phyloP scores from a whole-genome alignment of 2,113 vertebrate genomes.

The Pelecanus crispus region DNA sequence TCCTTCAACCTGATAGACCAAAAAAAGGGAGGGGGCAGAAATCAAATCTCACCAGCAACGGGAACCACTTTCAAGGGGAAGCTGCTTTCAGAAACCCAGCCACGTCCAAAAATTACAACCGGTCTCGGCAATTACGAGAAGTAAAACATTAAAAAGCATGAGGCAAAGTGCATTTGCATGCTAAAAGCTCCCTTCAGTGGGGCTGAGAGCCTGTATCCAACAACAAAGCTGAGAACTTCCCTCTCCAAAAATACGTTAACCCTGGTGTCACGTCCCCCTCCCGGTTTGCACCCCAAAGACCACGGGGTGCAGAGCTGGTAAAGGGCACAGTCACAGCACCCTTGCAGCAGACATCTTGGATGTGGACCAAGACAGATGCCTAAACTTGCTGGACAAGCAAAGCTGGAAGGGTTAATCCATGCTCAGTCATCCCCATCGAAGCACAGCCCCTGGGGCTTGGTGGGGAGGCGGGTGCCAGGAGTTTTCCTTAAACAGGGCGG shows the following conservation, averaged over 20 bases:
- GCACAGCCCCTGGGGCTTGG: not conserved
- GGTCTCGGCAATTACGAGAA: constrained; percentile 74
- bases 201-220: constrained; percentile 38
- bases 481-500: not conserved
- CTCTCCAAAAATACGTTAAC: constrained; percentile 45
- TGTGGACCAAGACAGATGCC: accelerated
- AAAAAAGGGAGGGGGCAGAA: constrained; percentile 43
- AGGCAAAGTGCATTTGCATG: constrained; percentile 75
- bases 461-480: not conserved
- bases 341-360: not conserved
- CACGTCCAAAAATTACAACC: constrained; percentile 68
- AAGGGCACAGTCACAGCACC: not conserved
- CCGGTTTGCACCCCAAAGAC: accelerated
- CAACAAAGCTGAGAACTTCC: constrained; percentile 67
- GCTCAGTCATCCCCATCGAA: not conserved
- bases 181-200: constrained; percentile 67
- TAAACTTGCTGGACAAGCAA: not conserved
- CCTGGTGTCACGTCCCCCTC: not conserved
- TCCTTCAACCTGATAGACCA: constrained; percentile 9
- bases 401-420: constrained; percentile 32
- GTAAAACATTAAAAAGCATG: constrained; percentile 80
- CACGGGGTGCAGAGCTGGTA: not conserved
- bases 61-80: constrained; percentile 35
- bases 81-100: constrained; percentile 51
- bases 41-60: constrained; percentile 3